Evolutionary conservation across 2,797 vertebrate species (phyloP).

Genomic region (Lepilemur ruficaudatus): DNA sequence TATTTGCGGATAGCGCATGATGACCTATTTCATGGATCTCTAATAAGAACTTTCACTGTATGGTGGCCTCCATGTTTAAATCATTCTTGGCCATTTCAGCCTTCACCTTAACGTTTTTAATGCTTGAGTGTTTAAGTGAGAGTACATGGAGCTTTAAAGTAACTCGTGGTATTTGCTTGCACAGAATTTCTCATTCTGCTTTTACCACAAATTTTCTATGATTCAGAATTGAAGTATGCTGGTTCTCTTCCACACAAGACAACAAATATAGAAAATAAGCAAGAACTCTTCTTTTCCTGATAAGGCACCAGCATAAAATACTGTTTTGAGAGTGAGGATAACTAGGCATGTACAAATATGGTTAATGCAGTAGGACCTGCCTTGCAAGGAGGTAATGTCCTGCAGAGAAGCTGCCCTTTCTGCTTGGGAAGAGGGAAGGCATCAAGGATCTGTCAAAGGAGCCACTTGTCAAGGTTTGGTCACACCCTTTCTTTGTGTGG

Average conservation of each 20-base stretch:
- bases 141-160: not conserved
- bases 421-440: not conserved
- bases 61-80: not conserved
- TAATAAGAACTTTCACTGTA: not conserved
- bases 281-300: not conserved
- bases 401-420: not conserved
- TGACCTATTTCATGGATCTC: conserved; percentile 4
- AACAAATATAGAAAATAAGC: conserved; percentile 38
- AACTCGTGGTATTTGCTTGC: conserved; percentile 31
- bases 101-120: not conserved
- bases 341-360: not conserved
- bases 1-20: not conserved
- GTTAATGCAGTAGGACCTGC: not conserved
- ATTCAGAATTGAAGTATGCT: conserved; percentile 63
- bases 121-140: not conserved
- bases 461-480: not conserved
- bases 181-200: conserved; percentile 48
- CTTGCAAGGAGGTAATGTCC: not conserved
- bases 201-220: conserved; percentile 57
- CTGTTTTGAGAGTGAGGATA: not conserved
- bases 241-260: conserved; percentile 42
- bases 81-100: not conserved
- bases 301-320: not conserved
- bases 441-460: not conserved
- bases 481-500: not conserved